Conservation (phyloP, 2,113 vertebrate species). For the Bambusicola thoracicus region DNA sequence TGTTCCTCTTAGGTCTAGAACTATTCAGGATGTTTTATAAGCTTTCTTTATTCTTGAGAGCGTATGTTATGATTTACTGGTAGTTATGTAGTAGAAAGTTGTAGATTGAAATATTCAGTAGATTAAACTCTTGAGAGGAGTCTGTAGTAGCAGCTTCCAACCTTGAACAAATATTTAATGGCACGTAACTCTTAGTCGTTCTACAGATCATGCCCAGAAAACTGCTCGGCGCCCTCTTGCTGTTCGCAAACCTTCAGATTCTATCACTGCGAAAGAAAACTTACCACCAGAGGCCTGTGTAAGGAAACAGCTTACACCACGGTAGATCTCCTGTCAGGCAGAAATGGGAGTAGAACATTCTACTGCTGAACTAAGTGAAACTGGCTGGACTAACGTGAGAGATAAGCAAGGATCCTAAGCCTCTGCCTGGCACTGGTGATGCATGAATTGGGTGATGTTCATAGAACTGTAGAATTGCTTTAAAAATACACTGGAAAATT, state of each 20-base stretch:
- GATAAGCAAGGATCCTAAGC: background rate
- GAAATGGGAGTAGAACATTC: background rate
- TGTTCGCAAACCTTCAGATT: constrained; percentile 56
- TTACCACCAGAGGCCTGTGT: constrained; percentile 62
- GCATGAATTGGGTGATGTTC: background rate
- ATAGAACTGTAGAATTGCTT: background rate
- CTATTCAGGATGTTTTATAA: background rate
- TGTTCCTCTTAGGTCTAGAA: background rate
- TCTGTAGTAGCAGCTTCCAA: background rate
- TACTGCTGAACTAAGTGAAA: background rate
- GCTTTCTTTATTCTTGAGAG: background rate
- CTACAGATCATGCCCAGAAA: background rate
- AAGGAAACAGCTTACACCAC: constrained; percentile 16
- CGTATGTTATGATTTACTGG: background rate
- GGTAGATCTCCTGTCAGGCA: background rate
- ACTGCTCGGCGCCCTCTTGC: constrained; percentile 47
- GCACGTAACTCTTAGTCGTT: constrained; percentile 41
- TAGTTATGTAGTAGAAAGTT: background rate
- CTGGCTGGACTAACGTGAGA: background rate
- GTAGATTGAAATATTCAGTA: background rate
- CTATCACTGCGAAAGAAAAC: constrained; percentile 54
- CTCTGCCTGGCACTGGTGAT: background rate
- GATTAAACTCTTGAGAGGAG: background rate
- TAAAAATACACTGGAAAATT: background rate
- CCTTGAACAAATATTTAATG: background rate